Conservation (phyloP, 1,140 invertebrate species). For the Ceratina calcarata region DNA sequence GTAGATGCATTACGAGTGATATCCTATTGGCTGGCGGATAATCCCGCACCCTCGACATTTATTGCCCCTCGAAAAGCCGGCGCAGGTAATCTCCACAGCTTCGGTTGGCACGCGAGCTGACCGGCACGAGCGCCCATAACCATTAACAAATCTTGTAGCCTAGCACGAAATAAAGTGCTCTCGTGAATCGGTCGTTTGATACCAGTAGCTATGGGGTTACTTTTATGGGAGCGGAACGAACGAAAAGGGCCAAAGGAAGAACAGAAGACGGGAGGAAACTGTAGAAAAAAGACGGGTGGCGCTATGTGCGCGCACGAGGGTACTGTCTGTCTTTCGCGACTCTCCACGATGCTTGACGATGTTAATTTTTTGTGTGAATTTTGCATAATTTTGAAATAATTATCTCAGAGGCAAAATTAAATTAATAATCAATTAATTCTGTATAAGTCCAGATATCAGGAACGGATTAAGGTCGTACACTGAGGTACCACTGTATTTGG, state of each 20-base stretch:
- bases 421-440: too few relatives aligned
- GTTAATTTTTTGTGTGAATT: too few relatives aligned
- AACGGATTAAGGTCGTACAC: too few relatives aligned
- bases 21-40: constrained; percentile 58
- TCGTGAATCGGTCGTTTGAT: constrained; percentile 63
- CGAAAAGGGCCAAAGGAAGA: neutral
- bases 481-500: too few relatives aligned
- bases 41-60: constrained; percentile 62
- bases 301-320: neutral
- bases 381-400: too few relatives aligned
- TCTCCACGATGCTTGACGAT: too few relatives aligned
- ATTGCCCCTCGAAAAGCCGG: constrained; percentile 54
- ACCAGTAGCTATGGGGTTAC: constrained; percentile 52
- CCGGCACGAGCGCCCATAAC: constrained; percentile 56
- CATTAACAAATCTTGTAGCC: constrained; percentile 69
- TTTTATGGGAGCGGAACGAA: constrained; percentile 43
- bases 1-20: constrained; percentile 56
- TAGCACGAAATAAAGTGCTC: constrained; percentile 65
- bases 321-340: too few relatives aligned
- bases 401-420: too few relatives aligned
- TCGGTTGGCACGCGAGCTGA: constrained; percentile 57
- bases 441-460: too few relatives aligned
- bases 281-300: constrained; percentile 33
- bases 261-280: neutral
- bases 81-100: constrained; percentile 57